phyloP scores from a whole-genome alignment of 2,888 invertebrate genomes.

The Chamaedrilus cognettii region DNA sequence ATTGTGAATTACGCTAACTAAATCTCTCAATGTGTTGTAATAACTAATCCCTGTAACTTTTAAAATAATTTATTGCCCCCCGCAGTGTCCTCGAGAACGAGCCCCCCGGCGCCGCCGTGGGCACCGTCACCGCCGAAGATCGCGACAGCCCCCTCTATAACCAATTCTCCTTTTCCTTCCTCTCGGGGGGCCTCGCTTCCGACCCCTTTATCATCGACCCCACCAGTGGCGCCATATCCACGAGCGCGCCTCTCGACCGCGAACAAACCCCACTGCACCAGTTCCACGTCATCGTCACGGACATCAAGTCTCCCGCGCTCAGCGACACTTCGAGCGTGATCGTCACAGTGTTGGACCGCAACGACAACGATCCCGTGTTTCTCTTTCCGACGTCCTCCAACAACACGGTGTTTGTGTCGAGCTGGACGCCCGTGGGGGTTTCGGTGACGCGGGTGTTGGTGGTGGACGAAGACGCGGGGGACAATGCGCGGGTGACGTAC shows the following conservation, averaged over 20 bases:
- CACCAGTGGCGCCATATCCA: slow-evolving; percentile 22
- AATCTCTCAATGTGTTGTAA: no score
- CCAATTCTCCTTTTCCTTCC: slow-evolving; percentile 14
- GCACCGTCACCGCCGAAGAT: slow-evolving; percentile 21
- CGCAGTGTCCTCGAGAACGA: slow-evolving; percentile 18
- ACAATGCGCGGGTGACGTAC: slow-evolving; percentile 28
- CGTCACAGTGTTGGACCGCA: slow-evolving; percentile 29
- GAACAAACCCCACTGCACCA: slow-evolving; percentile 26
- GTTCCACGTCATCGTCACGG: slow-evolving; percentile 19
- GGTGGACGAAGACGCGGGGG: slow-evolving; percentile 25
- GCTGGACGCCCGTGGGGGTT: slow-evolving; percentile 21
- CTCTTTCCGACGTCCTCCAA: slow-evolving; percentile 27
- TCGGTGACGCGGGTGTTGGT: slow-evolving; percentile 26
- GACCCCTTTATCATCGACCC: slow-evolving; percentile 25
- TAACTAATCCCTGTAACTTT: no score
- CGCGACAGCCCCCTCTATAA: slow-evolving; percentile 19
- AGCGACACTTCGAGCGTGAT: slow-evolving; percentile 27
- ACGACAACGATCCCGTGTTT: slow-evolving; percentile 32
- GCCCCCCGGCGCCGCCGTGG: slow-evolving; percentile 21
- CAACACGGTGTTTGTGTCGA: slow-evolving; percentile 29
- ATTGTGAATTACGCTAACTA: no score
- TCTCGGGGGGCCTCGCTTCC: slow-evolving; percentile 50
- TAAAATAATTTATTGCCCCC: no score
- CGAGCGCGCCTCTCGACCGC: slow-evolving; percentile 23
- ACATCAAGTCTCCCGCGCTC: slow-evolving; percentile 6